These are phyloP conservation scores for Bradypodion pumilum DNA, from an alignment of 2,797 vertebrate genomes.

Conservation along the genomic window DNA sequence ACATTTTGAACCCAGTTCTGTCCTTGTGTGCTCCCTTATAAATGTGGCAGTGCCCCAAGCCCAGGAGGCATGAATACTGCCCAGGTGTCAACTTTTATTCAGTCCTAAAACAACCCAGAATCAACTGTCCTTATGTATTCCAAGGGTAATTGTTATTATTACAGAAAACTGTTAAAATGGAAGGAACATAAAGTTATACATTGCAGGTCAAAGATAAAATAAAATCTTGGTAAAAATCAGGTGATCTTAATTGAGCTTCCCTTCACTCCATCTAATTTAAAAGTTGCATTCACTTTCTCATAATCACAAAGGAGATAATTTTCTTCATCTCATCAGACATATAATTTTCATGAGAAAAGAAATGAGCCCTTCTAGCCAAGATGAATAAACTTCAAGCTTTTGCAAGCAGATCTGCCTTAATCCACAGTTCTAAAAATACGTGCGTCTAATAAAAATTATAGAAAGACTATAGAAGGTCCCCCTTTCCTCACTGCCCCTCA, in stretches of 20 bases:
- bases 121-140: not conserved
- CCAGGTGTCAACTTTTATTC: not conserved
- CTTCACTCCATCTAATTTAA: constrained; percentile 1
- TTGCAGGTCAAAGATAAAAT: not conserved
- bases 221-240: not conserved
- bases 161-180: not conserved
- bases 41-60: not conserved
- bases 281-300: constrained; percentile 5
- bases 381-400: constrained; percentile 25
- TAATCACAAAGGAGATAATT: constrained; percentile 25
- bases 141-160: not conserved
- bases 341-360: constrained; percentile 36
- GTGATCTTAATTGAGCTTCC: not conserved
- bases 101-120: not conserved
- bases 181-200: not conserved
- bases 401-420: constrained; percentile 12
- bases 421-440: constrained; percentile 24
- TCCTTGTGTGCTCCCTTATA: not conserved
- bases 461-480: not conserved
- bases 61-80: not conserved
- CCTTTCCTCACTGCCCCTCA: not conserved
- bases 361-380: constrained; percentile 24
- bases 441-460: constrained; percentile 9
- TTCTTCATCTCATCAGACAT: constrained; percentile 32
- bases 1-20: not conserved